phyloP scores from a whole-genome alignment of 2,113 vertebrate species.

The Merops nubicus region DNA sequence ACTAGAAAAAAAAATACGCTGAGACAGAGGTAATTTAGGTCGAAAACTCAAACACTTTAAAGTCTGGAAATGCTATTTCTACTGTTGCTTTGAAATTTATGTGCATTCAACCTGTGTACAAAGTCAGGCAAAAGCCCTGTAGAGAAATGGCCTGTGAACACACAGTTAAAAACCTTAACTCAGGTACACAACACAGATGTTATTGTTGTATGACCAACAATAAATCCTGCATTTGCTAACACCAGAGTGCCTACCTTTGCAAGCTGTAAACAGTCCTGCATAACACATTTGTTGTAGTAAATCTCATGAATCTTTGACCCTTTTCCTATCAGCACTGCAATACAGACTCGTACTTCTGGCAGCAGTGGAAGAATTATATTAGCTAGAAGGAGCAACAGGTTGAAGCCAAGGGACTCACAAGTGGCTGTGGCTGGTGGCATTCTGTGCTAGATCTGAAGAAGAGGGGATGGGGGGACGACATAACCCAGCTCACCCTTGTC shows the following conservation, averaged over 20 bases:
- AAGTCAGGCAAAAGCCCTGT: not conserved
- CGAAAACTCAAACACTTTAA: not conserved
- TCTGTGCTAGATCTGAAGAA: not conserved
- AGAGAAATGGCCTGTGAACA: not conserved
- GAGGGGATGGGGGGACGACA: fast-evolving
- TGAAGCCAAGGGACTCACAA: not conserved
- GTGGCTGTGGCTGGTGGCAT: not conserved
- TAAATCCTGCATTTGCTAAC: not conserved
- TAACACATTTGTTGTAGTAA: not conserved
- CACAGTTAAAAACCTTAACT: not conserved
- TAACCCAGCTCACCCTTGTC: not conserved
- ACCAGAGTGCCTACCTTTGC: not conserved
- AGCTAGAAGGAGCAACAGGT: not conserved
- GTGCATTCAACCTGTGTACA: not conserved
- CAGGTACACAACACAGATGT: not conserved
- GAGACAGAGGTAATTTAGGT: not conserved
- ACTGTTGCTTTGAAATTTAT: not conserved
- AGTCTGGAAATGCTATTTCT: not conserved
- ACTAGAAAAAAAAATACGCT: not conserved
- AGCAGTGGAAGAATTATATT: not conserved
- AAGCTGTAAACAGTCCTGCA: not conserved
- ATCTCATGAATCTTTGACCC: not conserved
- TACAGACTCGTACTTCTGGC: not conserved
- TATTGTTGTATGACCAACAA: not conserved
- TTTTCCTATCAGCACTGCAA: not conserved